Evolutionary conservation across 2,113 vertebrate genomes (phyloP).

Genomic region (Halichoeres trimaculatus): DNA sequence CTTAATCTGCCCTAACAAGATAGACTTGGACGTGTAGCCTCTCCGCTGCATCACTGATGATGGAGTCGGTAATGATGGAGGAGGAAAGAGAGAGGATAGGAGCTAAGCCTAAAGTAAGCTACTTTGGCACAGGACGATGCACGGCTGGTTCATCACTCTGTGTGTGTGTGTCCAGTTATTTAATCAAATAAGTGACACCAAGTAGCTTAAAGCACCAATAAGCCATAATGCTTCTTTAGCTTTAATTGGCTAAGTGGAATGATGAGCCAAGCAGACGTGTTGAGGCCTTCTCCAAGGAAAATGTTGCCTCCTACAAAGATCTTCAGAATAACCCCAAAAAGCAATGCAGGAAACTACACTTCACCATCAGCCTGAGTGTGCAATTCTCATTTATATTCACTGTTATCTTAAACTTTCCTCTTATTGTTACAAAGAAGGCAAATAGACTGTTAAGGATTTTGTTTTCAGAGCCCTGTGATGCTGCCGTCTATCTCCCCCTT

Average conservation of each 20-base stretch:
- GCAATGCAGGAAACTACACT: not conserved
- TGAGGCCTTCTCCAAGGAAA: not conserved
- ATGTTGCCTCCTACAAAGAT: not conserved
- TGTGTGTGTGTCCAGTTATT: slow-evolving; percentile 72
- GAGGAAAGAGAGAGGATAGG: slow-evolving; percentile 50
- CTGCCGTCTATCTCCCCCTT: slow-evolving; percentile 9
- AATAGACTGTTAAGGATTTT: no score
- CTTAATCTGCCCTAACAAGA: slow-evolving; percentile 77
- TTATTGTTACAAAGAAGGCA: no score
- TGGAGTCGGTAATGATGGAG: slow-evolving; percentile 72
- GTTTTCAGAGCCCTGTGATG: not conserved
- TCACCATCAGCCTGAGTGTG: no score
- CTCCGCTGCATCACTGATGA: slow-evolving; percentile 67
- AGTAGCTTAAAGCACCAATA: slow-evolving; percentile 73
- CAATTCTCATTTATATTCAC: no score
- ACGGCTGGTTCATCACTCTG: slow-evolving; percentile 52
- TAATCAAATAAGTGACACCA: slow-evolving; percentile 76
- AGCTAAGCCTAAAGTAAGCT: slow-evolving; percentile 75
- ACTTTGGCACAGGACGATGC: slow-evolving; percentile 62
- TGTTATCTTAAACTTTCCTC: not conserved
- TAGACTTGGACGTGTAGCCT: slow-evolving; percentile 47
- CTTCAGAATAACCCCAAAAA: not conserved
- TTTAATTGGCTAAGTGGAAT: slow-evolving; percentile 29
- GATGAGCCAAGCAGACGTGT: slow-evolving; percentile 30
- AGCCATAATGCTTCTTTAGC: slow-evolving; percentile 50